Percentiles rank a stretch among this genome's conserved stretches.
Evolutionary conservation across 2,113 vertebrate species (phyloP).

Genomic region (Aix galericulata): DNA sequence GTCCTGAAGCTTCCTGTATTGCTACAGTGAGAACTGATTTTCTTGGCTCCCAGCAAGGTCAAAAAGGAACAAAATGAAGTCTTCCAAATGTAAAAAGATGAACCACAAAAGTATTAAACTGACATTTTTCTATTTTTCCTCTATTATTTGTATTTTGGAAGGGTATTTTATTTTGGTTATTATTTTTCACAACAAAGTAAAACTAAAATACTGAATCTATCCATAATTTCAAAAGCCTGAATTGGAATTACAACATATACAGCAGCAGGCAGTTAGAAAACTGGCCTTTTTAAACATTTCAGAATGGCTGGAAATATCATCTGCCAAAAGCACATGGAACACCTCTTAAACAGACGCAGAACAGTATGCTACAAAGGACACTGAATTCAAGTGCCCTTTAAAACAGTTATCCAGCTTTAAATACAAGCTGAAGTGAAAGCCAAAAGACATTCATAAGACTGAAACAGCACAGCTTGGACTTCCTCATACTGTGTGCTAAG

Average conservation of each 20-base stretch:
- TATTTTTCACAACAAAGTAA: slow-evolving; percentile 55
- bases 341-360: slow-evolving; percentile 41
- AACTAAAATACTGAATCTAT: slow-evolving; percentile 47
- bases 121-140: neutral
- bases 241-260: slow-evolving; percentile 28
- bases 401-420: slow-evolving; percentile 29
- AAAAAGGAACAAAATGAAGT: neutral
- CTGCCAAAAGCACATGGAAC: slow-evolving; percentile 52
- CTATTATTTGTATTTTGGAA: neutral
- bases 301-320: slow-evolving; percentile 48
- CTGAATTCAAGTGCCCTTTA: slow-evolving; percentile 28
- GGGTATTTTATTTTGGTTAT: neutral
- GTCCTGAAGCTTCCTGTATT: neutral
- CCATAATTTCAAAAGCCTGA: slow-evolving; percentile 12
- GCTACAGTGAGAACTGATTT: neutral
- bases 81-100: neutral
- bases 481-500: slow-evolving; percentile 5
- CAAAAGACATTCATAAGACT: slow-evolving; percentile 33
- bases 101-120: neutral
- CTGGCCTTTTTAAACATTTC: slow-evolving; percentile 45
- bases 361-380: neutral
- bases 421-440: slow-evolving; percentile 29
- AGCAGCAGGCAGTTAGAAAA: slow-evolving; percentile 43
- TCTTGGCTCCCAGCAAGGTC: neutral
- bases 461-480: slow-evolving; percentile 44